Conservation (phyloP, 2,888 invertebrate genomes). For the Bursaphelenchus okinawaensis region DNA sequence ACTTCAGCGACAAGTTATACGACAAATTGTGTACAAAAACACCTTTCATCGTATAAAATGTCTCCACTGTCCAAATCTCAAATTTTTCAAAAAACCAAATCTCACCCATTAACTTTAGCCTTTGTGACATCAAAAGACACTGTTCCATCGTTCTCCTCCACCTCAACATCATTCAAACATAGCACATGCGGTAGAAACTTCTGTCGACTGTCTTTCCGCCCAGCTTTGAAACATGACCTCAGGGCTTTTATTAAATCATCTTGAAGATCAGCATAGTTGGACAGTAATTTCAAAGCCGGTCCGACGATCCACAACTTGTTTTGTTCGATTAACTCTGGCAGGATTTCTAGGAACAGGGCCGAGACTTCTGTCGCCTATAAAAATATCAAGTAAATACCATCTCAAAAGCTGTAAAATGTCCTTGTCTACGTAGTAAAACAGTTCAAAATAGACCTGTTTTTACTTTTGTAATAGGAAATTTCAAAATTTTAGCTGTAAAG, state of each 20-base stretch:
- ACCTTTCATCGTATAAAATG: not conserved
- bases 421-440: no score
- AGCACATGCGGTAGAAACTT: slow-evolving; percentile 4
- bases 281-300: not conserved
- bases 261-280: slow-evolving; percentile 3
- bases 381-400: not conserved
- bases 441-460: no score
- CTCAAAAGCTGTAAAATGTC: no score
- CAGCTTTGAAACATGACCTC: not conserved
- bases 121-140: slow-evolving; percentile 3
- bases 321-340: not conserved
- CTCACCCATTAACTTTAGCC: slow-evolving; percentile 7
- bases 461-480: no score
- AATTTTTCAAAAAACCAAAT: not conserved
- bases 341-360: not conserved
- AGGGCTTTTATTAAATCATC: not conserved
- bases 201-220: not conserved
- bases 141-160: not conserved
- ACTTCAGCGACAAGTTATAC: not conserved
- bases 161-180: not conserved
- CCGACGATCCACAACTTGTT: slow-evolving; percentile 1
- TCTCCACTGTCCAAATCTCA: not conserved
- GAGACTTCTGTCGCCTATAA: slow-evolving; percentile 8
- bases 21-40: not conserved
- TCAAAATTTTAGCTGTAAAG: no score